Evolutionary conservation across 2,797 vertebrate species (phyloP).

Genomic region (Scolopax rusticola): DNA sequence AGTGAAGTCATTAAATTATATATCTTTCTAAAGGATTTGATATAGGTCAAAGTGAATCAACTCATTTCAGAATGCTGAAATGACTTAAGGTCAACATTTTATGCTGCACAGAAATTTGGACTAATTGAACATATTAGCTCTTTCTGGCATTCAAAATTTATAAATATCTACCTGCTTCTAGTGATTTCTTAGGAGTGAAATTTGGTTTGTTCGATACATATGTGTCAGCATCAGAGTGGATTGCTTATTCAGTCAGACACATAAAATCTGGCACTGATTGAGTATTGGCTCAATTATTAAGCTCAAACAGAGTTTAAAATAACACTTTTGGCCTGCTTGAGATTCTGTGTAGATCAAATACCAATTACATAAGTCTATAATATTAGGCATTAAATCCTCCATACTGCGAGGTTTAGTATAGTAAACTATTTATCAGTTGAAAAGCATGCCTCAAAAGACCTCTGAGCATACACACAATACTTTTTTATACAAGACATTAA

Average conservation of each 20-base stretch:
- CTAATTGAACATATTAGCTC: not conserved
- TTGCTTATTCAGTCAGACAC: not conserved
- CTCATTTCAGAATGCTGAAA: not conserved
- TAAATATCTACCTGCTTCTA: not conserved
- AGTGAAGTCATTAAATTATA: not conserved
- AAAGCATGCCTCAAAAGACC: not conserved
- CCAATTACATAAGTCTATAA: not conserved
- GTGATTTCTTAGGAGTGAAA: conserved; percentile 12
- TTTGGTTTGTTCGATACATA: not conserved
- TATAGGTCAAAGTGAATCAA: not conserved
- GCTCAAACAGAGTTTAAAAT: not conserved
- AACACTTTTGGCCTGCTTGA: not conserved
- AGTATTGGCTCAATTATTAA: not conserved
- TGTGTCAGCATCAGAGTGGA: not conserved
- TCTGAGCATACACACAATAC: not conserved
- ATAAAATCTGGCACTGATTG: not conserved
- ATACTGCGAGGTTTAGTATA: not conserved
- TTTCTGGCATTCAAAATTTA: not conserved
- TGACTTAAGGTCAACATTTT: not conserved
- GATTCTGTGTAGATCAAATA: not conserved
- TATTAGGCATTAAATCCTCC: not conserved
- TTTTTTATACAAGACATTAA: not conserved
- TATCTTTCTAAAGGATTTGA: not conserved
- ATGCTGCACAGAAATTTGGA: not conserved
- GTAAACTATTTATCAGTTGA: not conserved